Percentiles rank a stretch among this genome's conserved stretches.
phyloP scores from a whole-genome alignment of 2,888 invertebrate species.

The Boloria euphrosyne region DNA sequence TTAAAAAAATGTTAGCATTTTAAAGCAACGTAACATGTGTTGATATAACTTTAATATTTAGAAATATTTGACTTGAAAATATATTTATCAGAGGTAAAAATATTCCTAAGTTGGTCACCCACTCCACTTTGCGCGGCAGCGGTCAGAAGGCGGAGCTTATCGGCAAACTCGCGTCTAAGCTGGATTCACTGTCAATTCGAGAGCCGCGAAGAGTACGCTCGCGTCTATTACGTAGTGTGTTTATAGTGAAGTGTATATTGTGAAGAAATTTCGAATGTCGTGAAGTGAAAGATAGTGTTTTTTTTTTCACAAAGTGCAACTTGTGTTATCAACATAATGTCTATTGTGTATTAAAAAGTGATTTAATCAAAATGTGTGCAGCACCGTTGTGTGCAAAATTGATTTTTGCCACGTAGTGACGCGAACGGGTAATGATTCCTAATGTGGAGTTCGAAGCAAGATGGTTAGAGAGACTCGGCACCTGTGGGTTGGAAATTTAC shows the following conservation, averaged over 20 bases:
- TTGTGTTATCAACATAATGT: slow-evolving; percentile 69
- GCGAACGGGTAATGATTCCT: slow-evolving; percentile 88
- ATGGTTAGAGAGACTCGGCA: slow-evolving; percentile 99
- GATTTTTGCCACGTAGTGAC: slow-evolving; percentile 83
- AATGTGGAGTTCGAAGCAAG: slow-evolving; percentile 97
- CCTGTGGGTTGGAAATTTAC: slow-evolving; percentile 99
- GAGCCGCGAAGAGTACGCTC: slow-evolving; percentile 80
- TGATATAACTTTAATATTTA: not conserved
- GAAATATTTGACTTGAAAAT: not conserved
- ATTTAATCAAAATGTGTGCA: slow-evolving; percentile 77
- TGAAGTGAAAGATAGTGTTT: slow-evolving; percentile 78
- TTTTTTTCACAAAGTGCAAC: slow-evolving; percentile 67
- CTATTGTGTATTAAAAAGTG: slow-evolving; percentile 68
- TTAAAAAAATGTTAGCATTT: too few species aligned
- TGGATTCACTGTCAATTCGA: slow-evolving; percentile 81
- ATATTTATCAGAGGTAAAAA: slow-evolving; percentile 17
- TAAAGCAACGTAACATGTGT: not conserved
- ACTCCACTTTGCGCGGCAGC: slow-evolving; percentile 82
- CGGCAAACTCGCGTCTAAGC: slow-evolving; percentile 82
- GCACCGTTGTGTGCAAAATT: slow-evolving; percentile 80
- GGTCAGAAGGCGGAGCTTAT: slow-evolving; percentile 83
- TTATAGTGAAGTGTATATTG: slow-evolving; percentile 79
- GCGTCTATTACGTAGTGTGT: slow-evolving; percentile 79
- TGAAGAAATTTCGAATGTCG: slow-evolving; percentile 78
- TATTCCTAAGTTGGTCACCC: slow-evolving; percentile 54